Evolutionary conservation across 1,140 invertebrate species (phyloP).

Genomic region (Listronotus bonariensis): DNA sequence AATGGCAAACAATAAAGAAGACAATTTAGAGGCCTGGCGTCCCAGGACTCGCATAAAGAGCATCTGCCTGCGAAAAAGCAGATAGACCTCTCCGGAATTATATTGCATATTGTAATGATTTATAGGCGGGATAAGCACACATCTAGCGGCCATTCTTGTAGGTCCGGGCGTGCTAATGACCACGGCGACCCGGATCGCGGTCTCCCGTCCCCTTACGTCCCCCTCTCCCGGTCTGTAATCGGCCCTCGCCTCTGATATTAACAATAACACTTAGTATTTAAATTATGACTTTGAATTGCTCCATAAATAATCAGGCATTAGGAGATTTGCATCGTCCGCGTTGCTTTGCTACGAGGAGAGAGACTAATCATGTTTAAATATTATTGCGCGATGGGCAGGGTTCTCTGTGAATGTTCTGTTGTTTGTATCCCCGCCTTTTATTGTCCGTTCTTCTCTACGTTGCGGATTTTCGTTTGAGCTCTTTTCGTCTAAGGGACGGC

Average conservation of each 20-base stretch:
- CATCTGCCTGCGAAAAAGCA: conserved; percentile 57
- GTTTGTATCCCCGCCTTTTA: conserved; percentile 37
- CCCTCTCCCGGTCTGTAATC: conserved; percentile 43
- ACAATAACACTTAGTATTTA: conserved; percentile 58
- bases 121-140: conserved; percentile 56
- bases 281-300: conserved; percentile 58
- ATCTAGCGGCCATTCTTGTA: conserved; percentile 56
- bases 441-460: conserved; percentile 35
- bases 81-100: conserved; percentile 57
- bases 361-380: conserved; percentile 55
- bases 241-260: conserved; percentile 55
- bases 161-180: conserved; percentile 57
- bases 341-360: conserved; percentile 33
- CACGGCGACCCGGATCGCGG: conserved; percentile 55
- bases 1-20: conserved; percentile 38
- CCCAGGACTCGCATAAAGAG: conserved; percentile 52
- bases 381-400: conserved; percentile 46
- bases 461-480: conserved; percentile 23
- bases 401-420: conserved; percentile 38
- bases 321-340: conserved; percentile 54
- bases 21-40: conserved; percentile 33
- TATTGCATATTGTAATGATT: conserved; percentile 59
- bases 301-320: conserved; percentile 56
- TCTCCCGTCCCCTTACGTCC: conserved; percentile 43
- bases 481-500: background rate